phyloP scores from a whole-genome alignment of 2,113 vertebrate species.

The Micronycteris hirsuta region DNA sequence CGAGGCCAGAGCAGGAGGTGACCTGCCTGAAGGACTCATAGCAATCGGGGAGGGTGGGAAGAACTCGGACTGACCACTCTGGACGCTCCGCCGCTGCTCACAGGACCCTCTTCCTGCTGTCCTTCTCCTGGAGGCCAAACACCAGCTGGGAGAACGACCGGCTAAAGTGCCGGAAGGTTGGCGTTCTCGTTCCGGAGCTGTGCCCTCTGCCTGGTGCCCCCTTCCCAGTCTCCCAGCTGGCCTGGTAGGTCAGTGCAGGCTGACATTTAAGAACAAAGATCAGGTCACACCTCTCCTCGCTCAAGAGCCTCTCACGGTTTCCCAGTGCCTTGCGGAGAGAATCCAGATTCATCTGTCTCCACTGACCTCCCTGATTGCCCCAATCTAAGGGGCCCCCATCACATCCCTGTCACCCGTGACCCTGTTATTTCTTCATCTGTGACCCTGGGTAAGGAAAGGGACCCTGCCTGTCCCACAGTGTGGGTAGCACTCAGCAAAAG shows the following conservation, averaged over 20 bases:
- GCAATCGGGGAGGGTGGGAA: rapidly evolving
- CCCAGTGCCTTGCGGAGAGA: not conserved
- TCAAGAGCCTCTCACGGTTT: not conserved
- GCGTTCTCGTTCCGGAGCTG: not conserved
- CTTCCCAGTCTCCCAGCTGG: not conserved
- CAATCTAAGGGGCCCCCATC: no score
- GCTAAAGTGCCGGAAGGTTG: not conserved
- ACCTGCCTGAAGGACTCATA: not conserved
- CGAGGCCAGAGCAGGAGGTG: not conserved
- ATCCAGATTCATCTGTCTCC: not conserved
- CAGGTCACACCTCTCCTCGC: not conserved
- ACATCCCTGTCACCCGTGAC: not conserved
- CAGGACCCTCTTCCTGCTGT: not conserved
- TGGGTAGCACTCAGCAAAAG: not conserved
- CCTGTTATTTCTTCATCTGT: not conserved
- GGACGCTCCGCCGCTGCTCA: rapidly evolving
- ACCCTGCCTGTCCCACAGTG: not conserved
- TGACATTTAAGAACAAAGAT: not conserved
- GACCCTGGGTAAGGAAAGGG: not conserved
- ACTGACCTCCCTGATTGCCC: rapidly evolving
- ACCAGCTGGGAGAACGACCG: rapidly evolving
- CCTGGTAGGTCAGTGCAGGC: not conserved
- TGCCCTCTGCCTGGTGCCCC: not conserved
- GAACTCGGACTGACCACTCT: no score
- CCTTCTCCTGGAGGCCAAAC: not conserved